These are phyloP conservation scores for Morpho helenor DNA, from an alignment of 2,888 invertebrate genomes.

Conservation along the genomic window DNA sequence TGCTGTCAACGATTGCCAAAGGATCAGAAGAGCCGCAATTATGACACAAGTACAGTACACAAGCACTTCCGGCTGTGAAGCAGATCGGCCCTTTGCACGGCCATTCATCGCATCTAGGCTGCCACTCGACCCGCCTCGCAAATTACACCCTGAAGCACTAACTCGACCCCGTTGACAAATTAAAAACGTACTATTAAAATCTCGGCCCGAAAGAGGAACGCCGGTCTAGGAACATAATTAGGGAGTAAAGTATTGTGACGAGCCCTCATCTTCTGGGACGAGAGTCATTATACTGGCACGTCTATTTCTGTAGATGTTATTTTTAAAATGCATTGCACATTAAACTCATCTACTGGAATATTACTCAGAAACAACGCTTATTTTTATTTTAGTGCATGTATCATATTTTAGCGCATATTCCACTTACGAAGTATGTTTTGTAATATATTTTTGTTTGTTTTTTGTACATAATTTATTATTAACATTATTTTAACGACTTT, in stretches of 20 bases:
- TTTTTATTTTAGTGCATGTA: no score
- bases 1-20: slow-evolving; percentile 1
- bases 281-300: slow-evolving; percentile 21
- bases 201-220: slow-evolving; percentile 19
- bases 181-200: slow-evolving; percentile 28
- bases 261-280: slow-evolving; percentile 12
- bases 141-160: slow-evolving; percentile 25
- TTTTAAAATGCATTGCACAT: slow-evolving; percentile 10
- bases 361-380: no score
- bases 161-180: slow-evolving; percentile 27
- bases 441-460: no score
- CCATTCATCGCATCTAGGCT: slow-evolving; percentile 28
- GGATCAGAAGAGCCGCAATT: slow-evolving; percentile 14
- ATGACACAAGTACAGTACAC: slow-evolving; percentile 10
- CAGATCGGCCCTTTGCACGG: slow-evolving; percentile 23
- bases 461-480: no score
- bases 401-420: no score
- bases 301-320: slow-evolving; percentile 21
- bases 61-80: slow-evolving; percentile 21
- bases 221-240: slow-evolving; percentile 20
- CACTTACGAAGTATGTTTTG: no score
- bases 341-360: no score
- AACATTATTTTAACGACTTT: no score
- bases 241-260: slow-evolving; percentile 22
- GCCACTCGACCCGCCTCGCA: slow-evolving; percentile 26